Evolutionary conservation across 1,140 invertebrate genomes (phyloP).

Genomic region (Eumeta japonica): DNA sequence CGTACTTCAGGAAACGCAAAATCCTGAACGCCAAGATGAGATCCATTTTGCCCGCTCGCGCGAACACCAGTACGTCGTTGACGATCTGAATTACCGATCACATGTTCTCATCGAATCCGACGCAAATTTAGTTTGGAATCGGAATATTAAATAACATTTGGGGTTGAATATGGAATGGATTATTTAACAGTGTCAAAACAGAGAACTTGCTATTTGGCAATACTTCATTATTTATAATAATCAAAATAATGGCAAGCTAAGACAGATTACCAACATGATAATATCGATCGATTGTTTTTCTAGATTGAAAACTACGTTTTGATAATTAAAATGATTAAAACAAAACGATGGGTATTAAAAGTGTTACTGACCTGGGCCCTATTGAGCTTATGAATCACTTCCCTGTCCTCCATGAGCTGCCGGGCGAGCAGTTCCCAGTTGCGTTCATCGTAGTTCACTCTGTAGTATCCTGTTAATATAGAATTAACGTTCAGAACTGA

Average conservation of each 20-base stretch:
- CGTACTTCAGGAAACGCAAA: conserved; percentile 60
- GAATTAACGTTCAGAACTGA: conserved; percentile 1
- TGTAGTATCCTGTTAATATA: conserved; percentile 67
- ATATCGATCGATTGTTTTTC: too few relatives aligned
- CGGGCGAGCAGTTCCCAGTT: conserved; percentile 66
- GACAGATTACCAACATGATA: too few relatives aligned
- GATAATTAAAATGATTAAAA: too few relatives aligned
- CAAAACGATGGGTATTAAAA: neutral
- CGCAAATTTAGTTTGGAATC: too few relatives aligned
- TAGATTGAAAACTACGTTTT: too few relatives aligned
- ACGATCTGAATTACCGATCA: conserved; percentile 62
- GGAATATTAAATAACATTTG: too few relatives aligned
- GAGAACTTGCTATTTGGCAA: too few relatives aligned
- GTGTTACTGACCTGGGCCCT: conserved; percentile 63
- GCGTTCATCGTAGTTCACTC: conserved; percentile 73
- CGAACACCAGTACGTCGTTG: conserved; percentile 72
- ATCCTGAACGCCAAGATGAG: conserved; percentile 59
- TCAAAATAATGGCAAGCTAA: too few relatives aligned
- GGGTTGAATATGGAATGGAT: too few relatives aligned
- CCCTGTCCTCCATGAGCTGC: conserved; percentile 51
- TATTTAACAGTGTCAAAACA: too few relatives aligned
- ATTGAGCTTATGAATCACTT: conserved; percentile 67
- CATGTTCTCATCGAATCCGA: too few relatives aligned
- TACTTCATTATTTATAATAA: too few relatives aligned
- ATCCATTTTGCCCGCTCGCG: conserved; percentile 42